Conservation (phyloP, 1,140 invertebrate genomes). For the Megathymus violae region DNA sequence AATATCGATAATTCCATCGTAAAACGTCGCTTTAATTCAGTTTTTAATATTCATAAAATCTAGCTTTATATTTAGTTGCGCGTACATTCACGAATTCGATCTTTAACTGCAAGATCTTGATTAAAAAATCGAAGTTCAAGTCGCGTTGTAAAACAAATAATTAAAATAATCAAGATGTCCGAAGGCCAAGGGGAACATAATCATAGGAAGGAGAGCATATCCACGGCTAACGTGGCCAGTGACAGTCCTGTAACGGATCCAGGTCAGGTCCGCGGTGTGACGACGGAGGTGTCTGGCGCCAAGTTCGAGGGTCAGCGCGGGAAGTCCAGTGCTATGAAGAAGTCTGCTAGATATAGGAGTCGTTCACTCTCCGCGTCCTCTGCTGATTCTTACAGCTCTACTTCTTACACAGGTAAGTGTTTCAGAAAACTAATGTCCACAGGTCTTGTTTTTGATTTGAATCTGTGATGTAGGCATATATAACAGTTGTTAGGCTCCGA, state of each 20-base stretch:
- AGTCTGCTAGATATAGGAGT: constrained; percentile 93
- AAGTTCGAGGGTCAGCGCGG: constrained; percentile 72
- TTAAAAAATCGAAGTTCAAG: neutral
- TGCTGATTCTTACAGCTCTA: constrained; percentile 96
- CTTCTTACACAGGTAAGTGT: constrained; percentile 79
- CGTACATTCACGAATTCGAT: too few relatives aligned
- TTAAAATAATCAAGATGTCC: constrained; percentile 61
- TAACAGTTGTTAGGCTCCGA: too few relatives aligned
- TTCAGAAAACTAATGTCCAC: too few relatives aligned
- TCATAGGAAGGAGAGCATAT: constrained; percentile 68
- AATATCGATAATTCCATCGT: neutral
- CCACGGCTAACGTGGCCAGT: constrained; percentile 62
- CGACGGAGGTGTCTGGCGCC: constrained; percentile 53
- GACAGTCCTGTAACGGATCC: constrained; percentile 78
- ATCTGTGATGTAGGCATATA: too few relatives aligned
- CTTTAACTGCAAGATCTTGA: too few relatives aligned
- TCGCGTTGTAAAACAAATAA: constrained; percentile 26
- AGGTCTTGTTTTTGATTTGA: too few relatives aligned
- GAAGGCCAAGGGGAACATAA: constrained; percentile 66
- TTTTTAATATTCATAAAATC: too few relatives aligned
- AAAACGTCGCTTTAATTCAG: too few relatives aligned
- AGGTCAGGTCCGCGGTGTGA: constrained; percentile 69
- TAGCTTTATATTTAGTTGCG: too few relatives aligned
- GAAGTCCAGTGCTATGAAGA: constrained; percentile 90
- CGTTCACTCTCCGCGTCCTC: constrained; percentile 96